Evolutionary conservation across 2,888 invertebrate genomes (phyloP), one percentile per base, ranked within the genome.

Genomic region (Rutpela maculata): DNA sequence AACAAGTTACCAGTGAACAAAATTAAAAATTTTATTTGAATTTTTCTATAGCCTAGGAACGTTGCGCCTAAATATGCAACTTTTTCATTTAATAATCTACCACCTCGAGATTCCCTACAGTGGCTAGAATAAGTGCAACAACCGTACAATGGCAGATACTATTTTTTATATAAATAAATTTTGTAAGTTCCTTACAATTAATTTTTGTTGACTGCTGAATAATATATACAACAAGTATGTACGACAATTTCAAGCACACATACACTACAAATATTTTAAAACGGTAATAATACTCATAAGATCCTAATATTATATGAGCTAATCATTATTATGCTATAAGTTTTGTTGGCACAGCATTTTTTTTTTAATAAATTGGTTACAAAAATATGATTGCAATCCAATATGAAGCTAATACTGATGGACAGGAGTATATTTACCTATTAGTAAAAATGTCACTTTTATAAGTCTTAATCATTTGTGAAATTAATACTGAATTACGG

Each of bases 381-480:
- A 88, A 88, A 88, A 88, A 88, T 88, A 88, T 87, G 80, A 85
- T 85, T 84, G 86, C 86, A 87, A 87, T 87, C 85, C 86, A 85
- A 83, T 85, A 87, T 85, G 83, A 87, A 87, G 87, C 87, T 87
- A 87, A 86, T 81, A 79, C 79, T 81, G 84, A 84, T 83, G 83
- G 84, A 83, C 84, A 84, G 83, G 82, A 85, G 82, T 82, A 81
- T 82, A 72, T 81, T 82, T 84, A 82, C 71, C 72, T 78, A 80
- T 77, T 80, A 81, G 81, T 85, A 83, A 82, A 83, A 83, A 80
- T 78, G 75, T 75, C 70, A 78, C 70, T 75, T 26, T 75, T 73
- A 69, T 81, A 81, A 79, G 77, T 81, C 74, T 79, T 79, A 75
- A 78, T 57, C 72, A 71, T 77, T 75, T 75, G 66, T 69, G 63